Evolutionary conservation across 2,797 vertebrate species (phyloP).

Genomic region (Anableps anableps): DNA sequence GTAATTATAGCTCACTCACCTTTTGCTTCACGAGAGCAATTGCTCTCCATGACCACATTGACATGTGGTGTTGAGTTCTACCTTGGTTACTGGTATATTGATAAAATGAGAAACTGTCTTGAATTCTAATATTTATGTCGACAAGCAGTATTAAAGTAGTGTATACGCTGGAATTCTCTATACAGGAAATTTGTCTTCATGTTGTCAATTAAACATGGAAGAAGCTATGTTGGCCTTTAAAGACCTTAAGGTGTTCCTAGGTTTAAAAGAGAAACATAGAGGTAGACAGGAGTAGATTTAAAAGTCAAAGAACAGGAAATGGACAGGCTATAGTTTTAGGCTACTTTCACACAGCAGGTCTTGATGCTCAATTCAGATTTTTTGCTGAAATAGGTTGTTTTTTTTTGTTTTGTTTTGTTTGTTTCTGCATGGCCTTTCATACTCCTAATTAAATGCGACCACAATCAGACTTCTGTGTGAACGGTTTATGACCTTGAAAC

Average conservation of each 20-base stretch:
- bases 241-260: not conserved
- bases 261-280: not conserved
- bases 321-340: not conserved
- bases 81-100: slow-evolving; percentile 22
- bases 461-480: too few species aligned
- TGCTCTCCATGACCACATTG: too few species aligned
- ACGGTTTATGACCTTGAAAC: too few species aligned
- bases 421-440: too few species aligned
- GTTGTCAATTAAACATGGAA: not conserved
- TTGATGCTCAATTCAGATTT: too few species aligned
- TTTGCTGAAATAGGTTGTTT: too few species aligned
- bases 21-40: slow-evolving; percentile 41
- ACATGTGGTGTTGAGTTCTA: slow-evolving; percentile 30
- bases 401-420: too few species aligned
- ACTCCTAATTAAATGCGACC: too few species aligned
- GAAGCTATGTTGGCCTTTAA: not conserved
- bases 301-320: not conserved
- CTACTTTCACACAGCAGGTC: too few species aligned
- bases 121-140: slow-evolving; percentile 26
- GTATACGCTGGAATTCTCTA: not conserved
- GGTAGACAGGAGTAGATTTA: not conserved
- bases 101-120: slow-evolving; percentile 34
- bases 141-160: not conserved
- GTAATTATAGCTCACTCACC: slow-evolving; percentile 41
- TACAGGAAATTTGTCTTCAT: not conserved